Evolutionary conservation across 1,140 invertebrate species (phyloP), one percentile per base, ranked within the genome.

Genomic region (Phymastichus coffea): DNA sequence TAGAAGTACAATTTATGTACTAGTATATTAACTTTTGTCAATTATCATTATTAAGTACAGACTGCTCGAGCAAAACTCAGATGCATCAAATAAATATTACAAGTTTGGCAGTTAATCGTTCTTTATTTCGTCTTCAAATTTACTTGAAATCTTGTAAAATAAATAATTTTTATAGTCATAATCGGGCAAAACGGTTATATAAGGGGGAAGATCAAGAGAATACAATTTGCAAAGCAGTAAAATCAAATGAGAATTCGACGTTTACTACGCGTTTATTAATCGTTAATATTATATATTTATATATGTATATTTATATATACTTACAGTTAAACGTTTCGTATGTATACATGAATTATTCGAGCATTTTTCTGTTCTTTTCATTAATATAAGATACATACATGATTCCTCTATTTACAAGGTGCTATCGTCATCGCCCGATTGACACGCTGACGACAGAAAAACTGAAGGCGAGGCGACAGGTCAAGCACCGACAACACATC

Each of bases 261-360:
- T 66, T 68, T 66, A 69, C 62, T 71, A 66, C 61, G 57, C 63
- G 59, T 73, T 71, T 73, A 71, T 68, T 70, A 65, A 71, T 74
- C 57, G 63, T 72, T 70, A 69, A 72, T 72, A 73, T 66, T 65
- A 67, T 66, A 67, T 67, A 69, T 69, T 61, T 68, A 70, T 69
- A 71, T 70, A 69, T 69, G 54, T 72, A 70, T 68, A 70, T 70
- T 48, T 61, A 55, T 53, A 57, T 63, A 61, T 63, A 54, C 53
- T 64, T 71, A 70, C 67, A 70, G 61, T 66, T 68, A 66, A 66
- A 68, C 64, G 62, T 65, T 63, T 66, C 64, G 57, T 72, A 70
- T 67, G 64, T 61, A 63, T 69, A 69, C 56, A 65, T 58, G 55
- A 67, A 66, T 70, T 33, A 60, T 54, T 60, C 43, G 49, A 60